Evolutionary conservation across 64 coral and sea anemone species (phyloP), one percentile per base, ranked within the genome.

Genomic region (Platygyra sinensis): DNA sequence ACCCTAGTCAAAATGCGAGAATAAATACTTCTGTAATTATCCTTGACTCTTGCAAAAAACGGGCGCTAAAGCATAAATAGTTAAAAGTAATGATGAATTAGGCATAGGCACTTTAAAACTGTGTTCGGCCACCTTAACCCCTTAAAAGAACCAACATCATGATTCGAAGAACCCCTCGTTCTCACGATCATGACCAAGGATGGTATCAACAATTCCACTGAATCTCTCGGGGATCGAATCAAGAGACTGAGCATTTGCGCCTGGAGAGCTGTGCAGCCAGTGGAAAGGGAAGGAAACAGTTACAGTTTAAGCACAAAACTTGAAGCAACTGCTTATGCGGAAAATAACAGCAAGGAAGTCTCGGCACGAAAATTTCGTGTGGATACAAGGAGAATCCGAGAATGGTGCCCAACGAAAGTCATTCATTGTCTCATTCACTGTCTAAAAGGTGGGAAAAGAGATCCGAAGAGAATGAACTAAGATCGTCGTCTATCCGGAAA

Each of bases 261-360:
- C 0, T 77, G 75, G 19, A 77, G 75, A 77, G 75, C 36, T 2
- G 75, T 77, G 75, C 18, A 77, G 75, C 89, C 10, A 90, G 79
- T 67, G 89, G 89, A 33, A 90, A 90, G 67, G 89, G 89, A 83
- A 90, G 74, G 69, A 90, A 90, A 82, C 67, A 82, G 78, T 10
- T 90, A 90, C 74, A 73, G 74, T 90, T 69, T 90, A 73, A 81
- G 82, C 80, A 90, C 89, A 32, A 90, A 90, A 90, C 67, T 90
- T 4, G 79, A 90, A 60, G 89, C 89, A 5, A 75, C 83, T 63
- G 73, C 80, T 39, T 81, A 90, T 38, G 78, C 89, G 14, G 79
- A 83, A 27, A 55, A 24, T 31, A 12, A 90, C 78, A 46, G 79
- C 67, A 90, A 90, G 62, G 72, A 81, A 75, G 79, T 67, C n/a